Percentiles rank a stretch among this genome's conserved stretches.
Evolutionary conservation across 1,140 invertebrate genomes (phyloP).

Genomic region (Metaphire vulgaris): DNA sequence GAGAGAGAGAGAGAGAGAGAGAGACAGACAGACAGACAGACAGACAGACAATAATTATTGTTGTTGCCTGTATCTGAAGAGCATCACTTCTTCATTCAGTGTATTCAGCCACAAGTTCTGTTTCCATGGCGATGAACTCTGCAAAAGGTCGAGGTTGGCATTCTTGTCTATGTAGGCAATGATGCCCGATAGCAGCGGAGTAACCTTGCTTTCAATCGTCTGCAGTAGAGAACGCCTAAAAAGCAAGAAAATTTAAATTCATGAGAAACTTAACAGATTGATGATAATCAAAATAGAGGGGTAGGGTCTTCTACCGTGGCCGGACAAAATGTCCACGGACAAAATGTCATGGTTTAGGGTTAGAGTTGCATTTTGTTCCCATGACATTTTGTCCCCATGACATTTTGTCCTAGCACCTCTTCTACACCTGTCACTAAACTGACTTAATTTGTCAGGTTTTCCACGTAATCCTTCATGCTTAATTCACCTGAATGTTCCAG

Average conservation of each 20-base stretch:
- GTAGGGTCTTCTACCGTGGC: slow-evolving; percentile 7
- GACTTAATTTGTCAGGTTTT: too few species aligned
- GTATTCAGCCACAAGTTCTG: slow-evolving; percentile 22
- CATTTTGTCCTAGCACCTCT: too few species aligned
- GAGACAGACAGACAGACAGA: too few species aligned
- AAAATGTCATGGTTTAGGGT: too few species aligned
- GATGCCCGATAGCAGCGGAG: slow-evolving; percentile 37
- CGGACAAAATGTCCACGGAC: too few species aligned
- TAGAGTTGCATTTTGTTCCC: too few species aligned
- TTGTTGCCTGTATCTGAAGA: slow-evolving; percentile 21
- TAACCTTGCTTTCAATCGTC: slow-evolving; percentile 36
- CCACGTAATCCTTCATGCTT: too few species aligned
- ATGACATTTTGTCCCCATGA: too few species aligned
- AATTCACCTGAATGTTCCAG: background rate
- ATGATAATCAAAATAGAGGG: slow-evolving; percentile 33
- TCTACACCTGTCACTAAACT: slow-evolving; percentile 17
- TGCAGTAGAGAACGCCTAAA: slow-evolving; percentile 37
- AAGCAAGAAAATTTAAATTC: slow-evolving; percentile 37
- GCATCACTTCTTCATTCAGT: slow-evolving; percentile 32
- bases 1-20: too few species aligned
- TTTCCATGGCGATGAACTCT: background rate
- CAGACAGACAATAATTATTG: too few species aligned
- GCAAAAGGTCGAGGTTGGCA: slow-evolving; percentile 36
- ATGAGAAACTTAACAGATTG: slow-evolving; percentile 34
- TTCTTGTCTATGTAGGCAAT: slow-evolving; percentile 40